Percentiles rank a stretch among this genome's conserved stretches.
Evolutionary conservation across 2,888 invertebrate species (phyloP).

Genomic region (Dryobotodes eremita): DNA sequence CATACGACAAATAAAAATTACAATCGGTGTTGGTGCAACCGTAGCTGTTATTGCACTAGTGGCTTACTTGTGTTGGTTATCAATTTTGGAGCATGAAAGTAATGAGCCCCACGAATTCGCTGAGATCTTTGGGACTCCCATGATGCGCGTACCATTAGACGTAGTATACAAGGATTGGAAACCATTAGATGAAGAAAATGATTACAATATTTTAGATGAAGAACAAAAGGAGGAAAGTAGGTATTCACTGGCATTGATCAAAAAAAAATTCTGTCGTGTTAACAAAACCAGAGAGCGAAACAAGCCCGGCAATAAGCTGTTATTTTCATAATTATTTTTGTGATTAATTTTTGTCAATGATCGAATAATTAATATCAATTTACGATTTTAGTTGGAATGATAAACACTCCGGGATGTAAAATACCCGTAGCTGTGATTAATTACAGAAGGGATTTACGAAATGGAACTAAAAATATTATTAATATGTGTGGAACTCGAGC

Average conservation of each 20-base stretch:
- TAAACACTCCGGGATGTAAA: constrained; percentile 82
- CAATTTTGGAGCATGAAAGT: constrained; percentile 20
- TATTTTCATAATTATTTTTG: background rate
- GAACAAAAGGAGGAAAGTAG: constrained; percentile 51
- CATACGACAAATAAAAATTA: constrained; percentile 76
- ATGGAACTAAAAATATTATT: constrained; percentile 53
- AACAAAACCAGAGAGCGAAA: background rate
- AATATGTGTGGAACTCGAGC: constrained; percentile 79
- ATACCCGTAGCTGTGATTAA: constrained; percentile 78
- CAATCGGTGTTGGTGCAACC: constrained; percentile 63
- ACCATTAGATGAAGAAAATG: constrained; percentile 19
- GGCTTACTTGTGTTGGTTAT: constrained; percentile 73
- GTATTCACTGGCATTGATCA: background rate
- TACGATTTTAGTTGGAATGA: constrained; percentile 74
- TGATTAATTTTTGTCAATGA: background rate
- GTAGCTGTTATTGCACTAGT: constrained; percentile 72
- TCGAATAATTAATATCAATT: background rate
- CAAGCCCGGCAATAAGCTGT: background rate
- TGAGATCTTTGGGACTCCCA: constrained; percentile 65
- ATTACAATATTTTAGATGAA: constrained; percentile 61
- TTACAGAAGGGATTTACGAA: constrained; percentile 70
- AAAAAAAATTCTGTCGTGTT: background rate
- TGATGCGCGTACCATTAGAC: constrained; percentile 76
- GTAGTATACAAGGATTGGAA: constrained; percentile 61
- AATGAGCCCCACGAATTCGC: constrained; percentile 25